Evolutionary conservation across 2,888 invertebrate species (phyloP).

Genomic region (Brachyptera risi): DNA sequence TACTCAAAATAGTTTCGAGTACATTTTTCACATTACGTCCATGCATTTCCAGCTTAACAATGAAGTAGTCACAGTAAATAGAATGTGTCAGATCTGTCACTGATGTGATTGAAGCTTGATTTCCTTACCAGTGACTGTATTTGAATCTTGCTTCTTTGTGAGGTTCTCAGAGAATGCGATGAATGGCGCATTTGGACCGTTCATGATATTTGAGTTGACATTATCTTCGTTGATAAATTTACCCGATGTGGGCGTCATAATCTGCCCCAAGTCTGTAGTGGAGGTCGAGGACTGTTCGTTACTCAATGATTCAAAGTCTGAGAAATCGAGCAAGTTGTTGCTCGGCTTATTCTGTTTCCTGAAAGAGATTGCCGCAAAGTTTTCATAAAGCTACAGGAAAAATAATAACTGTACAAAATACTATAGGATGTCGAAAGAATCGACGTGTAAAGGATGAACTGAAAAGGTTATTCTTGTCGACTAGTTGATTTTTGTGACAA

Average conservation of each 20-base stretch:
- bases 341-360: constrained; percentile 52
- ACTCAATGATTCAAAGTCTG: constrained; percentile 43
- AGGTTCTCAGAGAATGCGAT: constrained; percentile 37
- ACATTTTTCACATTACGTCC: no score
- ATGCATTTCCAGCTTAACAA: no score
- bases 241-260: constrained; percentile 25
- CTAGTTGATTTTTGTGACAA: no score
- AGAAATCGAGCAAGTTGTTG: constrained; percentile 50
- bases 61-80: no score
- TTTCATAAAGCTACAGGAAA: constrained; percentile 7
- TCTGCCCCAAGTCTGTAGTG: constrained; percentile 29
- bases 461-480: no score
- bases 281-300: constrained; percentile 27
- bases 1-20: no score
- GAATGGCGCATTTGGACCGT: constrained; percentile 33
- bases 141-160: constrained; percentile 35
- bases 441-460: no score
- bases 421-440: no score
- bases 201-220: constrained; percentile 32
- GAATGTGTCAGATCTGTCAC: neutral
- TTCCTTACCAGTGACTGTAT: constrained; percentile 32
- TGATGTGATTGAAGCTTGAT: neutral
- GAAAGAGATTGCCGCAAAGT: constrained; percentile 35
- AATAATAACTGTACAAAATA: no score
- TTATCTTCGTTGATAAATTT: constrained; percentile 32